phyloP scores from a whole-genome alignment of 2,113 vertebrate genomes.

The Mormyrus lacerda region DNA sequence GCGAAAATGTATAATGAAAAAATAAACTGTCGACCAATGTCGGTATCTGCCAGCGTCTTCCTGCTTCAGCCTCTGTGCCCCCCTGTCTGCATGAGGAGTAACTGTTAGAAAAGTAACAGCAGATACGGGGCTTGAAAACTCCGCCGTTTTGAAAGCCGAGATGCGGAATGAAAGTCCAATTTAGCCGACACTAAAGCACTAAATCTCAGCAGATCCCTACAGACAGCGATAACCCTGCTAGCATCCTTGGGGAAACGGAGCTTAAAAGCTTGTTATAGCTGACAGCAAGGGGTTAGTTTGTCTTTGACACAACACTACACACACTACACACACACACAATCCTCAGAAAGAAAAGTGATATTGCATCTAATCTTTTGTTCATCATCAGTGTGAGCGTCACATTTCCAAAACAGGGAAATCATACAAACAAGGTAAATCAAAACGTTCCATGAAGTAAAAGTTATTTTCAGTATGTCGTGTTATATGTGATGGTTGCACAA shows the following conservation, averaged over 20 bases:
- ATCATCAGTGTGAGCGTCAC: neutral
- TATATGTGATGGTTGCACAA: neutral
- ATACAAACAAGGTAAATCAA: neutral
- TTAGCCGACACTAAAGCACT: neutral
- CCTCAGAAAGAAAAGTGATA: neutral
- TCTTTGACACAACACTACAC: neutral
- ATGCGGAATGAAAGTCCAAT: constrained; percentile 4
- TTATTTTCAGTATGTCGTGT: neutral
- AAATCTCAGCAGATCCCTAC: neutral
- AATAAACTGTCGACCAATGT: neutral
- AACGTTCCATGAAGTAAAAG: neutral
- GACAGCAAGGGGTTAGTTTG: neutral
- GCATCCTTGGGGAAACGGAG: neutral
- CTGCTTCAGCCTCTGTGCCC: neutral
- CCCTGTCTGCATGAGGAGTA: neutral
- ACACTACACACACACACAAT: neutral
- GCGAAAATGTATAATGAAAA: neutral
- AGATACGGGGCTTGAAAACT: neutral
- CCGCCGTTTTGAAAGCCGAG: neutral
- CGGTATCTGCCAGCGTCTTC: neutral
- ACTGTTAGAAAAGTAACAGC: neutral
- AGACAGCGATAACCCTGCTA: neutral
- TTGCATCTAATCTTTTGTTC: neutral
- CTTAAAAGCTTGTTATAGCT: constrained; percentile 3
- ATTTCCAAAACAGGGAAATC: neutral